phyloP scores from a whole-genome alignment of 1,140 invertebrate species.

The Thaumatotibia leucotreta region DNA sequence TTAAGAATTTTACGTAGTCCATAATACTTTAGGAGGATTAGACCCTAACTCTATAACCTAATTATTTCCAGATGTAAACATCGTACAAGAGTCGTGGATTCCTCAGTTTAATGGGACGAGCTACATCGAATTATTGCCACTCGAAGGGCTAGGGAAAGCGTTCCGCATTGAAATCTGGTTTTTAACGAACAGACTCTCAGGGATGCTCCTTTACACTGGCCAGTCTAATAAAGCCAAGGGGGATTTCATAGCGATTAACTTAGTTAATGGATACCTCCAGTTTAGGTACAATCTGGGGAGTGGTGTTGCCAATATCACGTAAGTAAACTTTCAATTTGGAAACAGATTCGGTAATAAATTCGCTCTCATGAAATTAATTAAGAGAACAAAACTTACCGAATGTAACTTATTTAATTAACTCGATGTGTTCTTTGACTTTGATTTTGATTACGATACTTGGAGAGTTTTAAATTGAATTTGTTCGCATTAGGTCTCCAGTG shows the following conservation, averaged over 20 bases:
- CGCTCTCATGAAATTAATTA: background rate
- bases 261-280: slow-evolving; percentile 86
- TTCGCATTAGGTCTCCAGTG: slow-evolving; percentile 44
- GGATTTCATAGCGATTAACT: slow-evolving; percentile 91
- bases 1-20: too few relatives aligned
- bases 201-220: slow-evolving; percentile 90
- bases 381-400: slow-evolving; percentile 5
- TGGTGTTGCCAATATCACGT: slow-evolving; percentile 91
- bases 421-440: slow-evolving; percentile 9
- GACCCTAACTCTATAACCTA: slow-evolving; percentile 20
- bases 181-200: slow-evolving; percentile 85
- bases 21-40: too few relatives aligned
- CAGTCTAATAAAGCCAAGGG: slow-evolving; percentile 86
- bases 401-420: slow-evolving; percentile 12
- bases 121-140: slow-evolving; percentile 85
- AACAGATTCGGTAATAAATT: background rate
- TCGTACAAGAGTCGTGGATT: slow-evolving; percentile 80
- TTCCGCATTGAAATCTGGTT: slow-evolving; percentile 93
- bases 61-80: slow-evolving; percentile 77
- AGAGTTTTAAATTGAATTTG: slow-evolving; percentile 12
- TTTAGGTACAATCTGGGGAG: slow-evolving; percentile 93
- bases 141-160: slow-evolving; percentile 86
- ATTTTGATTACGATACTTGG: background rate
- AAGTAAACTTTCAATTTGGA: slow-evolving; percentile 63
- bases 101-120: slow-evolving; percentile 87